Base-by-base conservation (phyloP, 2,113 vertebrate species). In the Daubentonia madagascariensis region DNA sequence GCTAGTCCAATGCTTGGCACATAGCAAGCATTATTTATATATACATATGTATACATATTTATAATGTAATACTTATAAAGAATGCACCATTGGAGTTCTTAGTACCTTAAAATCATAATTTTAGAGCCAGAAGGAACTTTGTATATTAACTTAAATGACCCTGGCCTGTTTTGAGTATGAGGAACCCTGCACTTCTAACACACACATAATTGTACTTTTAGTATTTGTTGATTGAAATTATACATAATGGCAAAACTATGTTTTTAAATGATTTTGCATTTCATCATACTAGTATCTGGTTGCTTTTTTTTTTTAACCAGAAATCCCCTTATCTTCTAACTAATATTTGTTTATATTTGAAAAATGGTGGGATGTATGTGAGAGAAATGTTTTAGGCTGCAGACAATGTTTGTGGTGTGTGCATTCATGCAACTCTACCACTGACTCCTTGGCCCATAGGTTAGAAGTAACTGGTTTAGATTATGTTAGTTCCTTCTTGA, bases 401-500 rank as follows among this genome's bases (percentile, higher is more conserved):
- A 70, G 32, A 52, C 68, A 68, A 2, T 85, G 43, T 7, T 93
- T 87, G 45, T 18, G 87, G 43, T 86, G 6, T 78, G 59, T 83
- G 65, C 32, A 50, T 90, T 89, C 65, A 18, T 68, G 18, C 5
- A 84, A 28, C 48, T 54, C 57, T 85, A 67, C 30, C 28, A 40
- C 0, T 59, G 57, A 72, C 20, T 93, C 14, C 4, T 85, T 94
- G 68, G 11, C 52, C 52, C 14, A 20, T 17, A 72, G 17, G 9
- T 96, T 95, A 95, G 72, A 92, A 92, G 92, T 96, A 97, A 54
- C 23, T 96, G 79, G 16, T n/a, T 93, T 75, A 90, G 52, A 48
- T 94, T 68, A 87, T 43, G 43, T 95, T 89, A 59, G 52, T 35
- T 95, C 50, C 50, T 96, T 94, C 30, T 48, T 20, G 17, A 89